Conservation (phyloP, 2,113 vertebrate genomes). For the Propithecus coquereli region DNA sequence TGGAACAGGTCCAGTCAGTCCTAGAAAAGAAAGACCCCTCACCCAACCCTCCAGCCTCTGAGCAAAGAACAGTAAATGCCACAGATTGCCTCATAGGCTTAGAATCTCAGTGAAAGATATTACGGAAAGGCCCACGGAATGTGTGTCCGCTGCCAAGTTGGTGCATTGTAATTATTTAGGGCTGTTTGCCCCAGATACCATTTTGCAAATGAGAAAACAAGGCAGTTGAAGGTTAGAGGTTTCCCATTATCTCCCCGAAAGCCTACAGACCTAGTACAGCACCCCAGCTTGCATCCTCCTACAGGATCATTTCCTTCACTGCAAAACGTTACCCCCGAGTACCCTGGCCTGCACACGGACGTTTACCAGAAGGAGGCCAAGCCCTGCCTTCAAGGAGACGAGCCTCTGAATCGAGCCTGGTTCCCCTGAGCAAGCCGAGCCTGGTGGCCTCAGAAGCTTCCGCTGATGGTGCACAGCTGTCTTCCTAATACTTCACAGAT, state of each 20-base stretch:
- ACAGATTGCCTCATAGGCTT: not conserved
- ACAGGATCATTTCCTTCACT: not conserved
- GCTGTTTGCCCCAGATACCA: not conserved
- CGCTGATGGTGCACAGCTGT: too few species aligned
- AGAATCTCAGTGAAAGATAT: not conserved
- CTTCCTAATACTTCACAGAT: not conserved
- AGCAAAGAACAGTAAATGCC: not conserved
- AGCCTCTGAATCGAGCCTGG: not conserved
- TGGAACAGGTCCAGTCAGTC: not conserved
- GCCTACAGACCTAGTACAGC: not conserved
- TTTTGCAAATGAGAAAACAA: constrained; percentile 13
- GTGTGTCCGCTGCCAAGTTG: not conserved
- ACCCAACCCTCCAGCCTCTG: not conserved
- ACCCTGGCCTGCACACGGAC: too few species aligned
- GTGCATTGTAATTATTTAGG: not conserved
- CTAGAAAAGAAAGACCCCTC: not conserved
- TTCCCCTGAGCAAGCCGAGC: not conserved
- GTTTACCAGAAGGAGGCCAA: not conserved
- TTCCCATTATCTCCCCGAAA: not conserved
- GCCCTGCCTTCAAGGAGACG: not conserved
- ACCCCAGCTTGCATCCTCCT: not conserved
- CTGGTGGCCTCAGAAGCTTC: not conserved
- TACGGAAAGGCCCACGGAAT: not conserved
- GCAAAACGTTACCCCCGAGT: too few species aligned
- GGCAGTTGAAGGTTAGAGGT: not conserved